Evolutionary conservation across 1,140 invertebrate species (phyloP).

Genomic region (Eriosoma lanigerum): DNA sequence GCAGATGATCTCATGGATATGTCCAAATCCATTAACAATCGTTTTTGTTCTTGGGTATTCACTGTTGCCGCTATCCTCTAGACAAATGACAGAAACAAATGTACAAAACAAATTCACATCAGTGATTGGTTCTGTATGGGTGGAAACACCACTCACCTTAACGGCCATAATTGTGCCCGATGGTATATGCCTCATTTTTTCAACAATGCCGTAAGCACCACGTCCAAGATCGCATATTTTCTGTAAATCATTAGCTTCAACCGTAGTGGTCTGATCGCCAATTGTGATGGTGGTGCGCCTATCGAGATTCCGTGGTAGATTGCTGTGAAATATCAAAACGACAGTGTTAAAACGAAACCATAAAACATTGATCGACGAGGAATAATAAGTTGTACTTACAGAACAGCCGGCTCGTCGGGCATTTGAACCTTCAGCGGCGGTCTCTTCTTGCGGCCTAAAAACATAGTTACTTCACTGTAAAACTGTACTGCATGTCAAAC

Average conservation of each 20-base stretch:
- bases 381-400: conserved; percentile 17
- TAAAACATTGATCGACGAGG: not conserved
- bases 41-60: conserved; percentile 88
- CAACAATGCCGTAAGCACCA: conserved; percentile 94
- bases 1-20: conserved; percentile 91
- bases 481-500: conserved; percentile 7
- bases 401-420: not conserved
- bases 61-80: conserved; percentile 91
- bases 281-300: conserved; percentile 84
- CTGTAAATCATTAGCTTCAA: conserved; percentile 87
- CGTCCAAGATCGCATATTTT: conserved; percentile 86
- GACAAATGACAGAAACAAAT: not conserved
- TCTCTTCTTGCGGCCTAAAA: conserved; percentile 43
- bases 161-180: conserved; percentile 92
- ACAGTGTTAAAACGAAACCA: not conserved
- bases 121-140: not conserved
- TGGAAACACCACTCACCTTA: conserved; percentile 68
- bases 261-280: conserved; percentile 80
- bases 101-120: not conserved
- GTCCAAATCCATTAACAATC: conserved; percentile 96
- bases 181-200: conserved; percentile 90
- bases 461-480: conserved; percentile 12
- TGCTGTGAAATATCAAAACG: conserved; percentile 59
- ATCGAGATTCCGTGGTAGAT: conserved; percentile 79
- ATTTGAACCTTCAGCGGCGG: conserved; percentile 14